These are phyloP conservation scores for Scaptomyza graminum DNA, from an alignment of 1,140 invertebrate genomes.

Conservation along the genomic window DNA sequence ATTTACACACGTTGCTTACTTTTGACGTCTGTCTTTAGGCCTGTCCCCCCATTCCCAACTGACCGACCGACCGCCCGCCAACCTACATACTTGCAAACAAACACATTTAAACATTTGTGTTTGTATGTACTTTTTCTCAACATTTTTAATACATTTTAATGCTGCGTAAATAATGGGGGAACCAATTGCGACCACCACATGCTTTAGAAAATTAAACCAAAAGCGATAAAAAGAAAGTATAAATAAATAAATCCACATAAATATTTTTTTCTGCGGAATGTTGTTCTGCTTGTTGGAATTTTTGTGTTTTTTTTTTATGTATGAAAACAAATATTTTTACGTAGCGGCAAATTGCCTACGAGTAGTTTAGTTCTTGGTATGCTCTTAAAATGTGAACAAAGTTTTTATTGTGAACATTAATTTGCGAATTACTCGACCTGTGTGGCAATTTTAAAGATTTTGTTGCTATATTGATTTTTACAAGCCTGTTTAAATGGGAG, in stretches of 20 bases:
- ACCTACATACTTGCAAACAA: conserved; percentile 15
- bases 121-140: conserved; percentile 39
- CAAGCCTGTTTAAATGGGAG: conserved; percentile 25
- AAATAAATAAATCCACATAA: conserved; percentile 41
- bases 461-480: not conserved
- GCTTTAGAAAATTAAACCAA: conserved; percentile 2
- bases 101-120: conserved; percentile 23
- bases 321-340: conserved; percentile 42
- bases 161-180: conserved; percentile 70
- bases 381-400: not conserved
- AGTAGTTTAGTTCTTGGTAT: conserved; percentile 13
- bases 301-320: not conserved
- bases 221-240: conserved; percentile 18
- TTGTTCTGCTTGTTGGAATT: conserved; percentile 35
- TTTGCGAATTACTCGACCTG: too few species aligned
- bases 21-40: conserved; percentile 39
- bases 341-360: conserved; percentile 47
- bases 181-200: conserved; percentile 40
- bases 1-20: conserved; percentile 22
- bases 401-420: too few species aligned
- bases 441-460: too few species aligned
- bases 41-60: not conserved
- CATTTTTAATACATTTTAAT: conserved; percentile 72
- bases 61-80: conserved; percentile 20
- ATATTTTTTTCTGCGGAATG: conserved; percentile 52